Percentiles rank a stretch among this genome's conserved stretches.
Evolutionary conservation across 2,797 vertebrate species (phyloP).

Genomic region (Danionella dracula): DNA sequence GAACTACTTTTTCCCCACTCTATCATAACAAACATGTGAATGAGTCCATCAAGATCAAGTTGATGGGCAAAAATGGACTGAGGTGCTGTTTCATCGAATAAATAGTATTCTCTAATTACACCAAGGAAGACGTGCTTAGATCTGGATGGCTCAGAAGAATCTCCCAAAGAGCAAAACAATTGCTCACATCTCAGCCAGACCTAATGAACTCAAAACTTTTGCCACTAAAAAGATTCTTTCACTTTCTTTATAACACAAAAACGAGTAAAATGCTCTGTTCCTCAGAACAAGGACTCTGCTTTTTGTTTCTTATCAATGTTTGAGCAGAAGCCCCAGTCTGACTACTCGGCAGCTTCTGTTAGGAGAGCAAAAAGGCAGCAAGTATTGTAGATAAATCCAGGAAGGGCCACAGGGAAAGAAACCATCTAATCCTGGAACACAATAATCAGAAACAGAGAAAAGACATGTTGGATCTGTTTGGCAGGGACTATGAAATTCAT

Average conservation of each 20-base stretch:
- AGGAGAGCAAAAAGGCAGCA: conserved; percentile 10
- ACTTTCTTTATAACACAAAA: conserved; percentile 54
- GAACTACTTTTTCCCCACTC: conserved; percentile 52
- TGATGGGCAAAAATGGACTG: conserved; percentile 51
- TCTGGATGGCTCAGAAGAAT: conserved; percentile 42
- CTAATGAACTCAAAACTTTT: conserved; percentile 45
- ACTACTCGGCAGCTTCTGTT: conserved; percentile 1
- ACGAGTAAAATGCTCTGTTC: conserved; percentile 39
- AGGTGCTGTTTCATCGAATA: conserved; percentile 57
- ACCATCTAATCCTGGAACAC: conserved; percentile 26
- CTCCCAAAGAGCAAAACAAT: conserved; percentile 42
- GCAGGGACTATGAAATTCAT: conserved; percentile 4
- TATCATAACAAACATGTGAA: conserved; percentile 66
- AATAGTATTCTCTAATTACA: conserved; percentile 62
- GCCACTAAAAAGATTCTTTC: conserved; percentile 43
- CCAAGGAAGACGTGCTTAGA: conserved; percentile 49
- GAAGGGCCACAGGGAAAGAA: conserved; percentile 5
- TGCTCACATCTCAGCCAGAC: conserved; percentile 42
- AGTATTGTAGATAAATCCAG: conserved; percentile 10
- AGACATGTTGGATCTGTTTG: conserved; percentile 21
- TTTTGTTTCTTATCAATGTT: conserved; percentile 46
- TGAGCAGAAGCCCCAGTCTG: conserved; percentile 6
- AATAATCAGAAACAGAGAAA: conserved; percentile 25
- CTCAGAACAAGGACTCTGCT: conserved; percentile 17
- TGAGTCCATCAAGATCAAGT: too few relatives aligned